These are phyloP conservation scores for Colinus virginianus DNA, from an alignment of 2,113 vertebrate species.

Conservation along the genomic window DNA sequence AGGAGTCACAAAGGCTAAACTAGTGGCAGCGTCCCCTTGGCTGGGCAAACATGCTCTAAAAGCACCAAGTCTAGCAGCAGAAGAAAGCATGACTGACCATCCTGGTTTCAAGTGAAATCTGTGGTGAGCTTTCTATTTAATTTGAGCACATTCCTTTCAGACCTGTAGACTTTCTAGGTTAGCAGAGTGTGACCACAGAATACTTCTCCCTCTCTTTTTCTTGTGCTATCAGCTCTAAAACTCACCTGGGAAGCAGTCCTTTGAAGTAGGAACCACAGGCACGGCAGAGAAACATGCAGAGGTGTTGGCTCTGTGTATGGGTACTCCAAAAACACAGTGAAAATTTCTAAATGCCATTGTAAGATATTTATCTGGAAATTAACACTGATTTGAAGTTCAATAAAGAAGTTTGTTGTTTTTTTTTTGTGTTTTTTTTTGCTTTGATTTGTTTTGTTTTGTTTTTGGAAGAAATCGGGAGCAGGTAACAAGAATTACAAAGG, in stretches of 20 bases:
- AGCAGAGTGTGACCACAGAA: neutral
- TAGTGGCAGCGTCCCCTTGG: neutral
- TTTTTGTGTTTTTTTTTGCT: too few relatives aligned
- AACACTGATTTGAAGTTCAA: neutral
- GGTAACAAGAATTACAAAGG: neutral
- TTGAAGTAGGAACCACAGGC: neutral
- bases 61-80: neutral
- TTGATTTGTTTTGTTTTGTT: too few relatives aligned
- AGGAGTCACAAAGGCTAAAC: neutral
- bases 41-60: neutral
- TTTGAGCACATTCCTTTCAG: neutral
- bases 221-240: neutral
- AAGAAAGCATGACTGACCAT: neutral
- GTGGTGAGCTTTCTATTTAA: neutral
- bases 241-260: neutral
- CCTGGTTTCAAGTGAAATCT: neutral
- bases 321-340: neutral
- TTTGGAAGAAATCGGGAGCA: neutral
- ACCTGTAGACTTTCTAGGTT: neutral
- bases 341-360: neutral
- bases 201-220: neutral
- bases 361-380: neutral
- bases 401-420: neutral
- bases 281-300: neutral
- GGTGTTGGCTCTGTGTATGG: neutral